Evolutionary conservation across 2,113 vertebrate genomes (phyloP), one percentile per base, ranked within the genome.

Genomic region (Chlamydotis undulata): DNA sequence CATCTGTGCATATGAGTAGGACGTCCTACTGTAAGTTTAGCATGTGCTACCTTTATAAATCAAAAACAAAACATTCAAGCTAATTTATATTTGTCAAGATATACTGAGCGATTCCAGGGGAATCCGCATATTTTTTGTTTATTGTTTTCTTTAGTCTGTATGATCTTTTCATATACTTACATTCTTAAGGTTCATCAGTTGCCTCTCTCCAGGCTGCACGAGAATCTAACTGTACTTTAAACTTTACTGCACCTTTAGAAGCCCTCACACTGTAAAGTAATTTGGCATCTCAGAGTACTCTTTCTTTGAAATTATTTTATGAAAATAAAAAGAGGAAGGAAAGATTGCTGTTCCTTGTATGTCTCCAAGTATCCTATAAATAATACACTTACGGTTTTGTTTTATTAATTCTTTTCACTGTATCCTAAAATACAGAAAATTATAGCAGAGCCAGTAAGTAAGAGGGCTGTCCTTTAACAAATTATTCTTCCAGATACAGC

Each of bases 371-470:
- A 70, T 56, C 33, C 64, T 78, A 47, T 89, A 90, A 90, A 89
- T 83, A 95, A 89, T 89, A 77, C 74, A 77, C 59, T 50, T 60
- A 15, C 14, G 45, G 23, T 31, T 87, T 93, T 85, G 19, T 83
- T 97, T 90, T 84, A 83, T 76, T 93, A 85, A 88, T 94, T 10
- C 24, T 93, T 94, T 60, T 61, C 53, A 71, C 39, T 80, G 8
- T 64, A 77, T 80, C 14, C 31, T 77, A 50, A 92, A 93, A 61
- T 55, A 81, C 22, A 63, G 52, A 67, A 92, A 90, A 70, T 63
- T 5, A 21, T 59, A 75, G 28, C 11, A 74, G 69, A 88, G 12
- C 37, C 37, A 64, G 33, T 64, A 77, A 52, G 52, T 77, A 82
- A 52, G 50, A 65, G 35, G 25, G 31, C 31, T 94, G 79, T 92